Percentiles rank a stretch among this genome's conserved stretches.
These are phyloP conservation scores for Drosophila villosipedis DNA, from an alignment of 2,888 invertebrate species.

Conservation along the genomic window DNA sequence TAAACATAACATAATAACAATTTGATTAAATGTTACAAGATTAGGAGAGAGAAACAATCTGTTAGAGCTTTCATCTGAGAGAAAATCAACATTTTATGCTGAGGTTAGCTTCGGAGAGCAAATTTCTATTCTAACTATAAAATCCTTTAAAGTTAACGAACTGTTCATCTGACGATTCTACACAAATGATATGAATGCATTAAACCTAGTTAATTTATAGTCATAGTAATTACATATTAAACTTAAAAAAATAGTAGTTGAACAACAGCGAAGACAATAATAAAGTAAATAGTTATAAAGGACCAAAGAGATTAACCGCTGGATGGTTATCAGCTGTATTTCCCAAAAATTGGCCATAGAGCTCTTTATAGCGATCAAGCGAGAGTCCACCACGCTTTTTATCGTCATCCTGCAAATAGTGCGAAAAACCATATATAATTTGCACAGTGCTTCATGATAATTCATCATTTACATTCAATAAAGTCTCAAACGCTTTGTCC, in stretches of 20 bases:
- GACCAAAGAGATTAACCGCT: slow-evolving; percentile 92
- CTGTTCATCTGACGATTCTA: slow-evolving; percentile 77
- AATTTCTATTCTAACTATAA: slow-evolving; percentile 67
- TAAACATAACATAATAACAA: slow-evolving; percentile 66
- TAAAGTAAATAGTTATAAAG: slow-evolving; percentile 86
- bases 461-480: slow-evolving; percentile 88
- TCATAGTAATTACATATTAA: slow-evolving; percentile 80
- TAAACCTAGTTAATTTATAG: slow-evolving; percentile 72
- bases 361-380: slow-evolving; percentile 91
- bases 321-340: slow-evolving; percentile 90
- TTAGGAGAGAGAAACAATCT: slow-evolving; percentile 66
- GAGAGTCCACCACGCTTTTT: slow-evolving; percentile 92
- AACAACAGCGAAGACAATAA: slow-evolving; percentile 84
- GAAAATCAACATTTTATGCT: slow-evolving; percentile 63
- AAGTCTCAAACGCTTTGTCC: slow-evolving; percentile 91
- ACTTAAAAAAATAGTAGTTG: slow-evolving; percentile 81
- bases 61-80: slow-evolving; percentile 67
- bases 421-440: background rate
- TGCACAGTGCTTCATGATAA: background rate
- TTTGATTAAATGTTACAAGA: slow-evolving; percentile 59
- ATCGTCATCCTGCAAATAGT: slow-evolving; percentile 89
- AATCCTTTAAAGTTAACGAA: slow-evolving; percentile 68
- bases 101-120: slow-evolving; percentile 70
- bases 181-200: slow-evolving; percentile 74
- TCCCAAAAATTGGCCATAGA: slow-evolving; percentile 93